Base-by-base conservation (phyloP, 2,797 vertebrate species). In the Cuniculus paca region DNA sequence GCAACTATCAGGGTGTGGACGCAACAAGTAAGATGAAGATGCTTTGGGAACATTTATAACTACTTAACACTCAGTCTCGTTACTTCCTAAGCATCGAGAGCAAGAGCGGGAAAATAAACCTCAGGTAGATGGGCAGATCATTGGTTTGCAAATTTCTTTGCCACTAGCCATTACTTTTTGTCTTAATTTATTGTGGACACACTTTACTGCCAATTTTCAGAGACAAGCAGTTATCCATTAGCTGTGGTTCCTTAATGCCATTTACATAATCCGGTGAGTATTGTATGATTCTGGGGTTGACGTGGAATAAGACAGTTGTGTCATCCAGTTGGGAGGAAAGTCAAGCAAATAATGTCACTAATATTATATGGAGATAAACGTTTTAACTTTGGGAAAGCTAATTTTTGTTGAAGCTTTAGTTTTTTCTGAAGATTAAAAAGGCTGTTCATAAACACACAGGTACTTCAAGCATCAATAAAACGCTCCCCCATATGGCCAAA, bases 1-100 rank as follows among this genome's bases (percentile, higher is more conserved):
- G 2, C 5, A 12, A 1, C 34, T n/a, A 5, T 24, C 50, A 0
- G 42, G 22, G 52, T 28, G 22, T 1, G 56, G 36, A 5, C 4
- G 16, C 75, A 1, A 17, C 34, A 2, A 19, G 4, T 1, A 5
- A 75, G 42, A 12, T 0, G 58, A 28, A 39, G 68, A 54, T 16
- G 45, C 90, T 20, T n/a, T 1, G 75, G 63, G 22, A 68, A 83
- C 83, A 10, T 6, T 42, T 31, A n/a, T 1, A 34, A n/a, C 24
- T 24, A 9, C 39, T 8, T 20, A 58, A 17, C 6, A 12, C 75
- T 2, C 16, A 9, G 14, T 45, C 45, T 42, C 0, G 39, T 24
- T 48, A 14, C 34, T 36, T 60, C 11, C 34, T 20, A 4, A 12
- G 10, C 24, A 8, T 3, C 22, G 1, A 16, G 11, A 22, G 20